Evolutionary conservation across 2,797 vertebrate species (phyloP).

Genomic region (Dryobates pubescens): DNA sequence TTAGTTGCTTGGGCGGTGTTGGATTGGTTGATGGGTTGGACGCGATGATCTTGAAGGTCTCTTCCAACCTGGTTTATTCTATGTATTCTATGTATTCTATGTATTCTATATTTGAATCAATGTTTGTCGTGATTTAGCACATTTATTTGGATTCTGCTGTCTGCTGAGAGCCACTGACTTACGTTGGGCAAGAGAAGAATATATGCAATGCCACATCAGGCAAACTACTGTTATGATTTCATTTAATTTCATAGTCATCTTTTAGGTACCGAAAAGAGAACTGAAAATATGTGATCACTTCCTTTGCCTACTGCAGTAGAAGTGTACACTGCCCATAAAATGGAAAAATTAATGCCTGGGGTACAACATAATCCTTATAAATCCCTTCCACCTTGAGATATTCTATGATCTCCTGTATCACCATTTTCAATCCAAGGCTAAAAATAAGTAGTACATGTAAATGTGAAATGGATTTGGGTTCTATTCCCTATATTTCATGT

Average conservation of each 20-base stretch:
- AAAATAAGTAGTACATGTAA: neutral
- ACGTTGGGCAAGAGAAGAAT: neutral
- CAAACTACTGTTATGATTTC: neutral
- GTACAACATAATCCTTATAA: neutral
- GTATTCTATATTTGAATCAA: neutral
- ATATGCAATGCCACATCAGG: neutral
- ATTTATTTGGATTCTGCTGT: neutral
- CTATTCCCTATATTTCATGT: neutral
- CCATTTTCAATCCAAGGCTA: neutral
- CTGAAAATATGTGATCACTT: neutral
- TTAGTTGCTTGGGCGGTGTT: no score
- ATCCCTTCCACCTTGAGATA: neutral
- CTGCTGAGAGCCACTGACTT: neutral
- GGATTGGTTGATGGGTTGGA: no score
- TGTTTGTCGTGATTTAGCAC: neutral
- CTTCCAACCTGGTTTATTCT: no score
- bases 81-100: no score
- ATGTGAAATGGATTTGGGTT: neutral
- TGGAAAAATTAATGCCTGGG: neutral
- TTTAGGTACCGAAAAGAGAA: conserved; percentile 8
- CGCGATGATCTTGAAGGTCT: no score
- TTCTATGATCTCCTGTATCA: neutral
- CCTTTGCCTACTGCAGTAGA: neutral
- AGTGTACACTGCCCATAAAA: neutral
- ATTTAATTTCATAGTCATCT: neutral